phyloP scores from a whole-genome alignment of 2,113 vertebrate species.

The Telmatochromis sp. region DNA sequence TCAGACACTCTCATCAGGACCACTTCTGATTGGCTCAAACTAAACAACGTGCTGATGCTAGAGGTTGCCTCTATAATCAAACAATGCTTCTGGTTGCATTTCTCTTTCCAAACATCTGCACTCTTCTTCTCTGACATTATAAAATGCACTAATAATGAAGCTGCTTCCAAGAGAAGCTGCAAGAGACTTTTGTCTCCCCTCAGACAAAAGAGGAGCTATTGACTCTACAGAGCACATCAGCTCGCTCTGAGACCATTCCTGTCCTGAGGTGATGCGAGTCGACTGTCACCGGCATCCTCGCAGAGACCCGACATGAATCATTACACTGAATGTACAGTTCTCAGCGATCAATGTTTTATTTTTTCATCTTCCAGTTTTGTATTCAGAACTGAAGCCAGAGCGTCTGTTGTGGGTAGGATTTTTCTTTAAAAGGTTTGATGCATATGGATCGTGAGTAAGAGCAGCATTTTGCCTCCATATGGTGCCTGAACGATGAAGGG shows the following conservation, averaged over 20 bases:
- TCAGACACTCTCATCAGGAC: conserved; percentile 49
- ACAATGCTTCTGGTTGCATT: not conserved
- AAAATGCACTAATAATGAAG: not conserved
- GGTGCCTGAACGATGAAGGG: not conserved
- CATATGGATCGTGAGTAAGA: not conserved
- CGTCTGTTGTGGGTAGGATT: not conserved
- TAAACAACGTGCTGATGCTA: not conserved
- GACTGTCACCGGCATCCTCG: not conserved
- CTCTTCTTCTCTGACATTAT: not conserved
- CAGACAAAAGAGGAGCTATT: conserved; percentile 8
- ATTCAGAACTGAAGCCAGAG: not conserved
- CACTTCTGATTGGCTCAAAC: conserved; percentile 54
- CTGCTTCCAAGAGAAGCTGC: not conserved
- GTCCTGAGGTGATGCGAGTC: not conserved
- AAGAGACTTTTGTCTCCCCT: not conserved
- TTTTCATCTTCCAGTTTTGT: not conserved
- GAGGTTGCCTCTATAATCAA: not conserved
- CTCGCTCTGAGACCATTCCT: not conserved
- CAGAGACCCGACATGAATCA: not conserved
- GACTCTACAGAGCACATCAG: not conserved
- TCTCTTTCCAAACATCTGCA: not conserved
- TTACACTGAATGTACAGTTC: not conserved
- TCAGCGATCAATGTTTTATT: not conserved
- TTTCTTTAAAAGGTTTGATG: not conserved
- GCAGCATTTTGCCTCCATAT: not conserved